phyloP scores from a whole-genome alignment of 2,113 vertebrate genomes.

The Eclectus roratus region DNA sequence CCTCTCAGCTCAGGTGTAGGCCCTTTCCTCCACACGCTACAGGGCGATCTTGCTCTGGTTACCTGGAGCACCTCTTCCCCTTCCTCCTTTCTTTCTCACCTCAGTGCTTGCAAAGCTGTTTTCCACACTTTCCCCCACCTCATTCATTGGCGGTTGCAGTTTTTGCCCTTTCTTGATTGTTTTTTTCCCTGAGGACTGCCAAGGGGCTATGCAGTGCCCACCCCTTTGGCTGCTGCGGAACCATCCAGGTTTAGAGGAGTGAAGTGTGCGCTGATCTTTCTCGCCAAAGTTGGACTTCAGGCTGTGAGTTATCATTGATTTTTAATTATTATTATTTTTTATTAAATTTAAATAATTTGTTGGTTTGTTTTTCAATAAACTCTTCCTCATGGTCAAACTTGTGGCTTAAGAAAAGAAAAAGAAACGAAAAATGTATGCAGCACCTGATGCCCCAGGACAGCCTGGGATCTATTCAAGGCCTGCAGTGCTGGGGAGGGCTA shows the following conservation, averaged over 20 bases:
- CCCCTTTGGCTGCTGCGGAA: accelerated
- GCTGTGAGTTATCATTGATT: not conserved
- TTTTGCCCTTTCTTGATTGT: not conserved
- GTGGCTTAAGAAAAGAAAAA: not conserved
- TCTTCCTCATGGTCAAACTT: not conserved
- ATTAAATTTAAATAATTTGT: not conserved
- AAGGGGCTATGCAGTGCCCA: accelerated
- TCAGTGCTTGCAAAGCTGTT: not conserved
- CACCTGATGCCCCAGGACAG: not conserved
- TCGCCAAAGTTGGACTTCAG: accelerated
- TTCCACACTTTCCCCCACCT: not conserved
- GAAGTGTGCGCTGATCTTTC: accelerated
- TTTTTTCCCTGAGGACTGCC: accelerated
- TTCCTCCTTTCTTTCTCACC: not conserved
- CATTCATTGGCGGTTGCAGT: accelerated
- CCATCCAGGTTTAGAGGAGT: not conserved
- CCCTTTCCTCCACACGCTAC: not conserved
- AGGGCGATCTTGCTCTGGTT: accelerated
- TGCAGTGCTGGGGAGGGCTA: not conserved
- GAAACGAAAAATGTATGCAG: not conserved
- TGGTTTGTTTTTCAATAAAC: not conserved
- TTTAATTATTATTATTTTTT: not conserved
- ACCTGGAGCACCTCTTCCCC: not conserved
- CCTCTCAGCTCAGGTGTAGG: not conserved
- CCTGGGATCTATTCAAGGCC: not conserved